A percentile compares a stretch with the other conserved stretches of the same genome.
phyloP scores from a whole-genome alignment of 53 echinoderm and acorn worm genomes.

The Stichopus horrens region DNA sequence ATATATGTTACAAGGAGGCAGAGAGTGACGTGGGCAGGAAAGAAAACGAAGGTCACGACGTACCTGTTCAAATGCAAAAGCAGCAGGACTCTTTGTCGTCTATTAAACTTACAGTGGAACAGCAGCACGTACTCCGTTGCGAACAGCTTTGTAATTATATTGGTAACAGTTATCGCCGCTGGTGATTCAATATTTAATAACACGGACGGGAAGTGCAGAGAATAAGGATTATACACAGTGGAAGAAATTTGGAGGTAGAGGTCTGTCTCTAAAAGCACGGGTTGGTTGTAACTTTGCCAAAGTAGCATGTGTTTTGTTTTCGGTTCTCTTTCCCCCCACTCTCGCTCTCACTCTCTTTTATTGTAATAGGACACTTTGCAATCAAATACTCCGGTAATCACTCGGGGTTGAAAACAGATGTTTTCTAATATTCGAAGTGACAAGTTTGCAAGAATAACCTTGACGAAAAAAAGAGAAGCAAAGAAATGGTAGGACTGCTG shows the following conservation, averaged over 20 bases:
- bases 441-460: background rate
- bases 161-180: background rate
- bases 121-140: background rate
- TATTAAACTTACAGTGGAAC: no score
- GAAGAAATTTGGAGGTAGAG: background rate
- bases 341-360: no score
- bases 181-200: background rate
- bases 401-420: background rate
- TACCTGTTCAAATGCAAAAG: no score
- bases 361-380: background rate
- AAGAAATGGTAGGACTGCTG: background rate
- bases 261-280: background rate
- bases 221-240: background rate
- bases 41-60: no score
- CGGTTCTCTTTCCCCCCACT: no score
- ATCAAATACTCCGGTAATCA: background rate
- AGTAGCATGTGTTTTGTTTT: background rate
- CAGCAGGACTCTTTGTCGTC: no score
- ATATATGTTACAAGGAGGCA: no score
- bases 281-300: background rate
- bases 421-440: background rate
- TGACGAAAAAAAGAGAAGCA: background rate
- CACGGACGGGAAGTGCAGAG: background rate
- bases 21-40: no score
- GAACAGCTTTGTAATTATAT: background rate